phyloP scores from a whole-genome alignment of 2,797 vertebrate species.

The Menidia menidia region DNA sequence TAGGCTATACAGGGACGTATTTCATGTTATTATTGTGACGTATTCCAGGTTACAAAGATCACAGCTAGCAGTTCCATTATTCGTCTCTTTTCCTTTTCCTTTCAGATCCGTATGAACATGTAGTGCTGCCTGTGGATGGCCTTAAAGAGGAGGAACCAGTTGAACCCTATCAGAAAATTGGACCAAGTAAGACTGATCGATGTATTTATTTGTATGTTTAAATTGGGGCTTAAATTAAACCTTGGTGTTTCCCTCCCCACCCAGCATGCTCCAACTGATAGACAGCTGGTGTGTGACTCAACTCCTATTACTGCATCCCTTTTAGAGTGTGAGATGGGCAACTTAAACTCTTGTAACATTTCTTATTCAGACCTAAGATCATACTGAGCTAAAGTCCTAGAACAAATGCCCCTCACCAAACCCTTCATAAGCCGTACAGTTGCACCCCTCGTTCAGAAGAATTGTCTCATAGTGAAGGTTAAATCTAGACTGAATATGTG shows the following conservation, averaged over 20 bases:
- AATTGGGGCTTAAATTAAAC: background rate
- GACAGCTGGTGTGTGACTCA: background rate
- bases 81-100: conserved; percentile 8
- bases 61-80: background rate
- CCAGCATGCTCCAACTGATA: background rate
- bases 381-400: background rate
- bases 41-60: no score
- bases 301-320: no score
- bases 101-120: conserved; percentile 96
- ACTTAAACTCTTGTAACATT: background rate
- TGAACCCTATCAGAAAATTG: conserved; percentile 97
- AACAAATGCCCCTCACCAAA: background rate
- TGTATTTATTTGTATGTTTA: conserved; percentile 18
- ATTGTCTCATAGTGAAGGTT: conserved; percentile 1
- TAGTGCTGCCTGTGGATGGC: conserved; percentile 90
- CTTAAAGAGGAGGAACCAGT: conserved; percentile 94
- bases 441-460: conserved; percentile 5
- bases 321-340: no score
- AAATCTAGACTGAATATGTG: background rate
- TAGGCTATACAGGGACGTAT: no score
- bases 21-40: no score
- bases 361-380: background rate
- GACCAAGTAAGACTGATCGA: conserved; percentile 92
- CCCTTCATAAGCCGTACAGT: background rate
- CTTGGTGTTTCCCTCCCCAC: background rate